Conservation (phyloP, 2,797 vertebrate species). For the Etheostoma perlongum region DNA sequence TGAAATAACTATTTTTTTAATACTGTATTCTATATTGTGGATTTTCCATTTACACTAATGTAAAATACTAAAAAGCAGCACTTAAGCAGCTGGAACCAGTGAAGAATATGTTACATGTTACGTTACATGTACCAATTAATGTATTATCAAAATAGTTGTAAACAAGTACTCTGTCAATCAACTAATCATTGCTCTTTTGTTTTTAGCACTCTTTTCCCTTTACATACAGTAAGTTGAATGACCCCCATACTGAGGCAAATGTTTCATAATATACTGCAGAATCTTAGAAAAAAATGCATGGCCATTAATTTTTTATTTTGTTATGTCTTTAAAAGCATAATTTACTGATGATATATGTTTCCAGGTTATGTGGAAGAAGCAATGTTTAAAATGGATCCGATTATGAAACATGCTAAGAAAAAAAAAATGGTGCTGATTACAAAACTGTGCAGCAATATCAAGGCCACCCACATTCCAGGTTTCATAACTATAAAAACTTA, state of each 20-base stretch:
- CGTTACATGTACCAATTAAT: background rate
- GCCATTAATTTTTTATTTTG: background rate
- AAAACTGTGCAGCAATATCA: slow-evolving; percentile 69
- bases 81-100: background rate
- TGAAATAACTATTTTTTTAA: no score
- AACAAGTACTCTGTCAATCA: background rate
- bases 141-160: background rate
- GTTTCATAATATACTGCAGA: slow-evolving; percentile 26
- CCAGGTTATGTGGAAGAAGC: background rate
- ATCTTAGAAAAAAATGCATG: background rate
- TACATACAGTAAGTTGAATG: background rate
- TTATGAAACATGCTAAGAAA: slow-evolving; percentile 54
- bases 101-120: background rate
- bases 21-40: no score
- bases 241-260: background rate
- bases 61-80: background rate
- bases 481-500: slow-evolving; percentile 70
- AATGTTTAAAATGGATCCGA: slow-evolving; percentile 13
- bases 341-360: background rate
- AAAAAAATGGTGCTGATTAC: slow-evolving; percentile 36
- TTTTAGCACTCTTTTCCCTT: background rate
- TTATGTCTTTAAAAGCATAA: background rate
- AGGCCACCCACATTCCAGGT: slow-evolving; percentile 75
- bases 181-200: no score
- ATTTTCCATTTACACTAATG: background rate